These are phyloP conservation scores for Liolophura sinensis DNA, from an alignment of 1,140 invertebrate genomes.

Conservation along the genomic window DNA sequence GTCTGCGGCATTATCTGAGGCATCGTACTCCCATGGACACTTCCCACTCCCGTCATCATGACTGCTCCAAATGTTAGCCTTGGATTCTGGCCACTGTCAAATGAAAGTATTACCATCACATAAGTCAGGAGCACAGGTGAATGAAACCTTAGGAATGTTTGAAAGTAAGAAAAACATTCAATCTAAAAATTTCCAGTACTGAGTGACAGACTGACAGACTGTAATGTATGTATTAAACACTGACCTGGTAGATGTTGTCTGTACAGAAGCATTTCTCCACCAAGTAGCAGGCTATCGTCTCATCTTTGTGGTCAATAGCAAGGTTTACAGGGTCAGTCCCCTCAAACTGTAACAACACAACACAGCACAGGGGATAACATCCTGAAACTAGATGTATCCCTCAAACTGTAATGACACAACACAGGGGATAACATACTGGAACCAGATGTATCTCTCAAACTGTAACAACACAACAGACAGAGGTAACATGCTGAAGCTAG, in stretches of 20 bases:
- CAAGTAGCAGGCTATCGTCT: constrained; percentile 32
- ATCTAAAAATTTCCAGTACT: too few relatives aligned
- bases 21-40: constrained; percentile 28
- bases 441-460: too few relatives aligned
- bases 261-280: constrained; percentile 31
- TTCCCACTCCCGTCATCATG: constrained; percentile 22
- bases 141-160: too few relatives aligned
- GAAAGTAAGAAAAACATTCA: too few relatives aligned
- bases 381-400: too few relatives aligned
- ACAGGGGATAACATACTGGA: too few relatives aligned
- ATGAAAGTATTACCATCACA: not conserved
- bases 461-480: not conserved
- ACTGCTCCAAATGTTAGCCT: constrained; percentile 35
- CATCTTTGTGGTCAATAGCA: constrained; percentile 26
- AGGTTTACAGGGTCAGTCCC: constrained; percentile 28
- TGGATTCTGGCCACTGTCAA: constrained; percentile 18
- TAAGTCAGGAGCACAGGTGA: not conserved
- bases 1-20: constrained; percentile 19
- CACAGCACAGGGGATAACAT: not conserved
- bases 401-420: too few relatives aligned
- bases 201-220: too few relatives aligned
- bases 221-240: not conserved
- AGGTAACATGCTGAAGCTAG: not conserved
- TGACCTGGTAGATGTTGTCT: constrained; percentile 26
- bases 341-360: not conserved